Base-by-base conservation (phyloP, 2,888 invertebrate species). In the Cacoxenus indagator region DNA sequence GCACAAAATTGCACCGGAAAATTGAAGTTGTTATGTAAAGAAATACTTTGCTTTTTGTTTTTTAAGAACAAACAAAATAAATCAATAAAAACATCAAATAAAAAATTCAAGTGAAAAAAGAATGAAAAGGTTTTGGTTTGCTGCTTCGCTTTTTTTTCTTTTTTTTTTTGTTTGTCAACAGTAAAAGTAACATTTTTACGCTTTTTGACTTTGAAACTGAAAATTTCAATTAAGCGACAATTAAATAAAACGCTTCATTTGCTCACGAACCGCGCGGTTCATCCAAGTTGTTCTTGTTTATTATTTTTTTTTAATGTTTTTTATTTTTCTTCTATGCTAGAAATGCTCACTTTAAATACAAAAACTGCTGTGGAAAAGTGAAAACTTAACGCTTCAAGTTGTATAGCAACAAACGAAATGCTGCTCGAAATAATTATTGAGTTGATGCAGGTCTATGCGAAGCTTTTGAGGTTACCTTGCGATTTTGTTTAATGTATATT, bases 211-310 rank as follows among this genome's bases (percentile, higher is more conserved):
- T 46, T 29, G 62, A 67, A 61, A 67, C 48, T 11, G 62, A 67
- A 61, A 24, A 57, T 37, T 57, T 43, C 31, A 27, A 55, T 46
- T 17, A 31, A 67, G 6, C 29, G 48, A 27, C 37, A 67, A 67
- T 51, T 61, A 67, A 48, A 48, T 27, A 29, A 48, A 9, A 61
- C 51, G 59, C 51, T 67, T 67, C 48, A 61, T 67, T 67, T 61
- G 31, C 31, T 67, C 26, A 48, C 51, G 22, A 43, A 59, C 51
- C 24, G 22, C 22, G 27, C 1, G 37, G 54, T 17, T 59, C 59
- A 31, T 19, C 37, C 59, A 31, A 9, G 31, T 17, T 59, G 11
- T 37, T 59, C 5, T 37, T 31, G 17, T 29, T 59, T 59, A 31
- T 17, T 19, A 45, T 24, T 45, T 4, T 24, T 14, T 14, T 5